Base-by-base conservation (phyloP, 2,888 invertebrate species). In the Polia nebulosa region DNA sequence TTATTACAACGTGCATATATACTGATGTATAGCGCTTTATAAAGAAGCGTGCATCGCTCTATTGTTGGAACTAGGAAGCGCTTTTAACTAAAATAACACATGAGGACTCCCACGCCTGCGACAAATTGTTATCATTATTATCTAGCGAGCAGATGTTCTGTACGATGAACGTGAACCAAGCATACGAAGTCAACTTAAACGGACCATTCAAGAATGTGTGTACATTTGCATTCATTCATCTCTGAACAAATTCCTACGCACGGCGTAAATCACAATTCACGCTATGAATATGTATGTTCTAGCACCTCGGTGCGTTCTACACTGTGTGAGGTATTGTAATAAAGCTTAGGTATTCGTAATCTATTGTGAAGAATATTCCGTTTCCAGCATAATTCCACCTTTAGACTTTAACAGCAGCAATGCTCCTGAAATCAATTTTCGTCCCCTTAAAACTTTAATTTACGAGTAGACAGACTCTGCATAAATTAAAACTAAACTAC, bases 21-120 rank as follows among this genome's bases (percentile, higher is more conserved):
- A 61, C 4, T 29, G 20, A 41, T 17, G 8, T 56, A 51, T 62
- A 66, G 47, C 49, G 53, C 52, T 64, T 22, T 73, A 75, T 82
- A 71, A 72, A 75, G 64, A 59, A 56, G 67, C 75, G 72, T 79
- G 81, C 67, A 71, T 65, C 69, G 47, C 62, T 80, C 72, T 83
- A 84, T 83, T 83, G 84, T 82, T 80, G 75, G 77, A 80, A 83
- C 80, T 79, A 79, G 82, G 80, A 86, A 87, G 80, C 78, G 84
- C 87, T 89, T 85, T 87, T 85, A 89, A 82, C 85, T 86, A 83
- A 86, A 87, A 86, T 85, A 87, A 84, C 84, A 87, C 62, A 74
- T 74, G 79, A 68, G 60, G 71, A 79, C 84, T 88, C 88, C 88
- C 87, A 87, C 87, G 82, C 87, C 71, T 76, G 78, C 58, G 73